These are phyloP conservation scores for Orchesellides sinensis DNA, from an alignment of 2,888 invertebrate species.

Conservation along the genomic window DNA sequence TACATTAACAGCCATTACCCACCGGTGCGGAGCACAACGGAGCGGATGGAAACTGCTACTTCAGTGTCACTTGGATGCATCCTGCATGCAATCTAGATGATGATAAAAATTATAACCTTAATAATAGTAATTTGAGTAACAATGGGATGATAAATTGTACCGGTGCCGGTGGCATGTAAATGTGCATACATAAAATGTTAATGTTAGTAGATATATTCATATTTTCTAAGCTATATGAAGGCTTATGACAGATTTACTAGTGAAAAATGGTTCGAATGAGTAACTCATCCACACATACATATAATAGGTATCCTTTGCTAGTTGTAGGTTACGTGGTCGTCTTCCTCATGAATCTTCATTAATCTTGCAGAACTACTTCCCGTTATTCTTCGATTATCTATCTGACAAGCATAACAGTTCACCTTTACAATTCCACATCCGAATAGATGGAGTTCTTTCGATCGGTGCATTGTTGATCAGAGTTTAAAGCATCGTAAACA, in stretches of 20 bases:
- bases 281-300: neutral
- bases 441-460: neutral
- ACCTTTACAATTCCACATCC: too few relatives aligned
- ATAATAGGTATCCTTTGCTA: too few relatives aligned
- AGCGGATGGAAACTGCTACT: slow-evolving; percentile 21
- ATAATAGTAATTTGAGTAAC: slow-evolving; percentile 42
- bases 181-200: neutral
- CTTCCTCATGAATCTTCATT: neutral
- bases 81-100: slow-evolving; percentile 43
- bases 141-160: slow-evolving; percentile 36
- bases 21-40: neutral
- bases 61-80: slow-evolving; percentile 22
- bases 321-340: neutral
- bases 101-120: slow-evolving; percentile 44
- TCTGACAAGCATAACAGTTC: neutral
- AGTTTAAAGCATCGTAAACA: neutral
- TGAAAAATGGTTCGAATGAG: neutral
- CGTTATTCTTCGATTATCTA: neutral
- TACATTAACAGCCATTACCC: neutral
- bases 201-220: neutral
- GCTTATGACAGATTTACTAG: neutral
- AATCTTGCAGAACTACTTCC: neutral
- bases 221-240: neutral
- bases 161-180: slow-evolving; percentile 24
- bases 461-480: neutral